Conservation (phyloP, 2,888 invertebrate species). For the Drosophila putrida region DNA sequence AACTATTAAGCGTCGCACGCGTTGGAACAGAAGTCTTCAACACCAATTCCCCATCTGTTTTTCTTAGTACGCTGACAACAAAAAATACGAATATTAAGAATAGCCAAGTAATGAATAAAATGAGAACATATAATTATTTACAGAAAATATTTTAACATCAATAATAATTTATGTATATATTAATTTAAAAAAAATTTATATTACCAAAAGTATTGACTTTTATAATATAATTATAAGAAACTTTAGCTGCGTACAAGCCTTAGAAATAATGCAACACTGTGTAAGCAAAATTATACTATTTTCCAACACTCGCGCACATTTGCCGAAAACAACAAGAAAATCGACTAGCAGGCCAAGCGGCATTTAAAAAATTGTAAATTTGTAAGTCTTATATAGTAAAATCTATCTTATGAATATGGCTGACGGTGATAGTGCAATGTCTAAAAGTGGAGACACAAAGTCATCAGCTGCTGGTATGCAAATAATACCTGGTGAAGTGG, state of each 20-base stretch:
- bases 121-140: too few species aligned
- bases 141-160: too few species aligned
- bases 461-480: slow-evolving; percentile 58
- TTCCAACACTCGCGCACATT: slow-evolving; percentile 34
- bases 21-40: slow-evolving; percentile 3
- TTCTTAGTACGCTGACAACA: slow-evolving; percentile 22
- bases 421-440: slow-evolving; percentile 59
- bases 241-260: slow-evolving; percentile 19
- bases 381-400: slow-evolving; percentile 12
- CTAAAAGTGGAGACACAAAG: slow-evolving; percentile 31
- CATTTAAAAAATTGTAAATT: slow-evolving; percentile 39
- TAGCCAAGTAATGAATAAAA: neutral
- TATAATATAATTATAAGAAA: neutral
- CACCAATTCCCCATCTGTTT: slow-evolving; percentile 31
- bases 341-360: slow-evolving; percentile 41
- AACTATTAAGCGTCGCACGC: slow-evolving; percentile 22
- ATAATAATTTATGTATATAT: neutral
- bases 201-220: neutral
- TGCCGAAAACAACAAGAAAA: slow-evolving; percentile 32
- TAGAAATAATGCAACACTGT: slow-evolving; percentile 19
- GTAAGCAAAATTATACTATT: neutral
- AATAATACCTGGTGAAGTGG: slow-evolving; percentile 66
- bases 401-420: slow-evolving; percentile 57
- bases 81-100: neutral
- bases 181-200: too few species aligned